Base-by-base conservation (phyloP, 2,888 invertebrate species). In the Eilema depressum region DNA sequence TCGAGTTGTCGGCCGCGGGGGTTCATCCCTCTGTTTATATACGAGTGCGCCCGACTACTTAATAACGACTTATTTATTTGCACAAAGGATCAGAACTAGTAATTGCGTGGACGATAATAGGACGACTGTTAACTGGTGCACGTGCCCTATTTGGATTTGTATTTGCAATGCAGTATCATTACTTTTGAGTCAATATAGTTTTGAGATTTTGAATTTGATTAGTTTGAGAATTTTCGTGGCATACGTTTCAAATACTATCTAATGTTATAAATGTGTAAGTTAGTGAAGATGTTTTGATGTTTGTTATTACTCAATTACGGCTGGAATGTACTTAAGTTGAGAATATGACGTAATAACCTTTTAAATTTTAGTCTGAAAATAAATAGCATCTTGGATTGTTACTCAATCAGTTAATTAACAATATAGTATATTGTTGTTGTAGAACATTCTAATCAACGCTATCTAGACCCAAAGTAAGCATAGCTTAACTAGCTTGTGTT, bases 51-150 rank as follows among this genome's bases (percentile, higher is more conserved):
- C 78, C 84, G 80, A 85, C 85, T 89, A 89, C 91, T 91, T 91
- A 91, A 91, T 91, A 90, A 90, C 88, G 91, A 90, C 89, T 90
- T 91, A 90, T 91, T 90, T 91, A 91, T 91, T 91, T 90, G 86
- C 84, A 88, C 88, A 88, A 89, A 85, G 88, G 90, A 88, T 91
- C 86, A 81, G 77, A 80, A 83, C 82, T 80, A 82, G 87, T 89
- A 90, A 91, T 91, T 91, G 91, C 88, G 87, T 83, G 85, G 81
- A 81, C 80, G 83, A 87, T 90, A 89, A 91, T 92, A 90, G 85
- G 89, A 89, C 88, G 85, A 89, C 90, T 92, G 91, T 92, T 91
- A 89, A 88, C 86, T 89, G 76, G 81, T 78, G 83, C 86, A 83
- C 84, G 84, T 79, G 84, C 41, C 78, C 56, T 20, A 11, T 33